Conservation (phyloP, 2,797 vertebrate species). For the Gorsachius magnificus region DNA sequence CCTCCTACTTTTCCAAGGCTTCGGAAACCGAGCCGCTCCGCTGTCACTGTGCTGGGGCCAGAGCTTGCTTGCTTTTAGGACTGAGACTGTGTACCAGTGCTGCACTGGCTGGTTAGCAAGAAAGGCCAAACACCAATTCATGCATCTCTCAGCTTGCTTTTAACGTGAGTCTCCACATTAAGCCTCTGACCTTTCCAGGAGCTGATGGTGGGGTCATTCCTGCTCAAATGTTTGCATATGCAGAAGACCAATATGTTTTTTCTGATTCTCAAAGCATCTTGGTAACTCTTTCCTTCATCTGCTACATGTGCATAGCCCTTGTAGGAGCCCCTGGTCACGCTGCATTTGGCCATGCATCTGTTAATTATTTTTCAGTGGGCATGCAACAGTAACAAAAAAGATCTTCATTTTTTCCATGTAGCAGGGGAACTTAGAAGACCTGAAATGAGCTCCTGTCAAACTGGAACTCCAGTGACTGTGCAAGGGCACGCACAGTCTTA, state of each 20-base stretch:
- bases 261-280: neutral
- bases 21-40: rapidly evolving
- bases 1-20: neutral
- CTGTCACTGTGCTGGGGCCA: neutral
- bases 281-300: rapidly evolving
- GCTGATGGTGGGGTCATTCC: neutral
- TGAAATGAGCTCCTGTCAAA: neutral
- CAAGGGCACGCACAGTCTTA: neutral
- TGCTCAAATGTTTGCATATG: neutral
- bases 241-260: rapidly evolving
- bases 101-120: rapidly evolving
- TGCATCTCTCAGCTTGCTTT: neutral
- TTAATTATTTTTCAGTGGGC: neutral
- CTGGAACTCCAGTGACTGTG: neutral
- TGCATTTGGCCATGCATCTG: rapidly evolving
- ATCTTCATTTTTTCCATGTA: rapidly evolving
- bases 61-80: rapidly evolving
- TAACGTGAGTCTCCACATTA: neutral
- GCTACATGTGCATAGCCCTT: neutral
- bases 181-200: neutral
- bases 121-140: neutral
- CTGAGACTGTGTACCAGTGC: neutral
- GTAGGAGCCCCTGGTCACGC: neutral
- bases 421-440: neutral
- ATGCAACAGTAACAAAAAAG: neutral